Percentiles rank a stretch among this genome's conserved stretches.
phyloP scores from a whole-genome alignment of 2,888 invertebrate species.

The Drosophila robusta region DNA sequence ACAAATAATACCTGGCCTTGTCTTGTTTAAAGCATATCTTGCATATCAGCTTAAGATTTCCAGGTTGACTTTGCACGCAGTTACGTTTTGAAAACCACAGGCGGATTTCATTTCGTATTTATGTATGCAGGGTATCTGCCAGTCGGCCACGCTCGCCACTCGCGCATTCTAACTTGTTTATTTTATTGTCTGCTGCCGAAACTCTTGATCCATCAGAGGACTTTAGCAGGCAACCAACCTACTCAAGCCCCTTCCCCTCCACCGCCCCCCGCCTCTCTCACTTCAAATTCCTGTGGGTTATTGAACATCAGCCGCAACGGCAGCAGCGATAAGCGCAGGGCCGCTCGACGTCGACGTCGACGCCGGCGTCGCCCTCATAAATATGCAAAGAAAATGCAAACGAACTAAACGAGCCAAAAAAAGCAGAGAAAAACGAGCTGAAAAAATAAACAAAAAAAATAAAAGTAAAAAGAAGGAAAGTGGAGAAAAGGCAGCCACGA shows the following conservation, averaged over 20 bases:
- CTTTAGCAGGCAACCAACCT: neutral
- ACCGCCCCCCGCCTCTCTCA: neutral
- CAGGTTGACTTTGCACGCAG: too few relatives aligned
- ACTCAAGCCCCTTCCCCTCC: neutral
- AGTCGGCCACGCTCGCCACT: neutral
- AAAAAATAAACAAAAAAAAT: slow-evolving; percentile 6
- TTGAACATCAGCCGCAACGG: slow-evolving; percentile 39
- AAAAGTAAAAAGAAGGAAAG: neutral
- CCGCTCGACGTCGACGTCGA: slow-evolving; percentile 3
- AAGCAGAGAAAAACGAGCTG: neutral
- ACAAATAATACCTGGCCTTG: too few relatives aligned
- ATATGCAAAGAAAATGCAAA: slow-evolving; percentile 76
- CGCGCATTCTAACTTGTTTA: neutral
- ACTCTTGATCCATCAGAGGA: slow-evolving; percentile 53
- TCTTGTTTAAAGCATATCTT: too few relatives aligned
- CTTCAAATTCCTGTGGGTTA: slow-evolving; percentile 49
- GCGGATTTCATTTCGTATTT: too few relatives aligned
- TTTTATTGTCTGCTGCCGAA: slow-evolving; percentile 49
- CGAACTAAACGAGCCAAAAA: slow-evolving; percentile 59
- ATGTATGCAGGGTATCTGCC: neutral
- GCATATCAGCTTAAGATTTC: too few relatives aligned
- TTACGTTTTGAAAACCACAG: too few relatives aligned
- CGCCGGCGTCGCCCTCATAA: slow-evolving; percentile 60
- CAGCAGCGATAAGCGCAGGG: slow-evolving; percentile 14
- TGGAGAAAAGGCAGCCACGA: slow-evolving; percentile 15